These are phyloP conservation scores for Osedax fenrisi DNA, from an alignment of 2,888 invertebrate genomes.

Conservation along the genomic window DNA sequence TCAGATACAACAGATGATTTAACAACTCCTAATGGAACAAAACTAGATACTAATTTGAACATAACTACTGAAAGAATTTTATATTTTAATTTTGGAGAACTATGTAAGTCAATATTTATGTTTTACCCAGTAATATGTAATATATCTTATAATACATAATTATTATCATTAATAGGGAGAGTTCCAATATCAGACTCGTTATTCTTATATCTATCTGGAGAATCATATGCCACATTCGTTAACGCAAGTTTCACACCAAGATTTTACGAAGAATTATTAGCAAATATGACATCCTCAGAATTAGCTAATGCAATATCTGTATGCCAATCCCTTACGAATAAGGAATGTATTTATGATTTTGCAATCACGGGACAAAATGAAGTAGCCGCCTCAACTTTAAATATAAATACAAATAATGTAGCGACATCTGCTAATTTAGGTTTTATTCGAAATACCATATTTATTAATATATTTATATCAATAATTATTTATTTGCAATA, in stretches of 20 bases:
- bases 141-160: background rate
- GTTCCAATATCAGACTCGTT: background rate
- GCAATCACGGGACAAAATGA: conserved; percentile 5
- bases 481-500: too few species aligned
- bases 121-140: background rate
- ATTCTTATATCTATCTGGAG: background rate
- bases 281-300: background rate
- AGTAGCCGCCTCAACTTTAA: background rate
- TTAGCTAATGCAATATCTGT: background rate
- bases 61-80: background rate
- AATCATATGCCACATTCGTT: conserved; percentile 3
- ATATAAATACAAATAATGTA: conserved; percentile 5
- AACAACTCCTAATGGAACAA: conserved; percentile 2
- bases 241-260: background rate
- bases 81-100: background rate
- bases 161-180: background rate
- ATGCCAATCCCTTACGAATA: conserved; percentile 2
- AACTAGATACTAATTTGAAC: background rate
- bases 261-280: background rate
- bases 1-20: background rate
- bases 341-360: conserved; percentile 11
- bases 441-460: background rate
- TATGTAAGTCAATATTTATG: background rate
- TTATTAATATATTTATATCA: background rate
- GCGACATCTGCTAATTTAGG: conserved; percentile 9